Base-by-base conservation (phyloP, 1,140 invertebrate species). In the Ceratosolen fusciceps region DNA sequence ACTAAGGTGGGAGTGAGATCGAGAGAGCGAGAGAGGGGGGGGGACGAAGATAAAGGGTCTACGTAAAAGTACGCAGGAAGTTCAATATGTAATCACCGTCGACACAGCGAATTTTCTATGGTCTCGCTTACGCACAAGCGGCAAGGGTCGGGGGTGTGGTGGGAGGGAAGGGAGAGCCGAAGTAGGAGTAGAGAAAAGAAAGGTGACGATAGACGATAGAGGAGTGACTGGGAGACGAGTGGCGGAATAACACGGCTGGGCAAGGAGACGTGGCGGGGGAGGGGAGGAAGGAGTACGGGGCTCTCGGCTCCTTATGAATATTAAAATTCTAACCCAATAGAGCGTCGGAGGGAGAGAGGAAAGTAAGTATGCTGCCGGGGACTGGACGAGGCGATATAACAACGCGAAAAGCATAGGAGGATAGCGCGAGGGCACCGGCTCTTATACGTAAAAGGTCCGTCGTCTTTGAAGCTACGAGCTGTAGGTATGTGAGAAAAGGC, bases 1-100 rank as follows among this genome's bases (percentile, higher is more conserved):
- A 47, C 7, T 9, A 47, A 47, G 49, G 3, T 0, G 21, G 14
- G 26, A 3, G 26, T 21, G 14, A 72, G 47, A 14, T 2, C 19
- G 52, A 29, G 47, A 31, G 21, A 52, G 21, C 10, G 19, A 52
- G 5, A 52, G 21, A 31, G 31, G 43, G 10, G 54, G 54, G 12
- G 16, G 24, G 34, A 54, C 21, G 70, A 47, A 49, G 70, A 72
- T 34, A 72, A 72, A 72, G 70, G 29, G 47, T 19, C 29, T 34
- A 43, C 16, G 21, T 31, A 71, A 34, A 54, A 71, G 26, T 31
- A 12, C 14, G n/a, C 52, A 37, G 29, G 52, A 16, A 39, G 21
- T 39, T 73, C 71, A 58, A 73, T 56, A 73, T 65, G 56, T 78
- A 79, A 74, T 79, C 77, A 74, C 43, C 60, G 77, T 54, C 77